These are phyloP conservation scores for Podocnemis expansa DNA, from an alignment of 2,113 vertebrate genomes.

Conservation along the genomic window DNA sequence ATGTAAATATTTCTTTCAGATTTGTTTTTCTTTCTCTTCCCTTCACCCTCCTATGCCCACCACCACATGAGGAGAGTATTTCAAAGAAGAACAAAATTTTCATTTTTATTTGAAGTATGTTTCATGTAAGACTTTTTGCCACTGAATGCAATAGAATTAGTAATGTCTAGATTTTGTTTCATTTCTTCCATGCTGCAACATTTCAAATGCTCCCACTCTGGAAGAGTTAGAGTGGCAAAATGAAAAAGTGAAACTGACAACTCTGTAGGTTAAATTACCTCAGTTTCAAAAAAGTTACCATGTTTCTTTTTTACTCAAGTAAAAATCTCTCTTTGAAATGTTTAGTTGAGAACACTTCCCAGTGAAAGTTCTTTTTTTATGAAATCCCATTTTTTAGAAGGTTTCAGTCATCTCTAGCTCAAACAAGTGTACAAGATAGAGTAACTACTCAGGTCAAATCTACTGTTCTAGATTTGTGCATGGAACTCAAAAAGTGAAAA, in stretches of 20 bases:
- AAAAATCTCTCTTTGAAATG: neutral
- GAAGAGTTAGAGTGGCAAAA: neutral
- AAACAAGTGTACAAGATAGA: neutral
- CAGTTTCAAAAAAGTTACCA: neutral
- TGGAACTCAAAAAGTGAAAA: neutral
- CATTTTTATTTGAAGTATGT: neutral
- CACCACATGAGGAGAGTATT: neutral
- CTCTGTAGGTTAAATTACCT: neutral
- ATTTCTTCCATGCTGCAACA: neutral
- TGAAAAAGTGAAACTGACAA: neutral
- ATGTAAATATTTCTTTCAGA: neutral
- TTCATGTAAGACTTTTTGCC: neutral
- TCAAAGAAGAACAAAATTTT: neutral
- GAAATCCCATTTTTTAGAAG: neutral
- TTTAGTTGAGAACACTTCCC: neutral
- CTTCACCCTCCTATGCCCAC: too few relatives aligned
- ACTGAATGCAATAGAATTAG: neutral
- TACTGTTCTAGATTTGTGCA: neutral
- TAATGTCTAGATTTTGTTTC: neutral
- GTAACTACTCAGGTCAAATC: neutral
- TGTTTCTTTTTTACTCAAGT: neutral
- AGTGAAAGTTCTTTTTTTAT: neutral
- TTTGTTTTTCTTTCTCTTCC: neutral
- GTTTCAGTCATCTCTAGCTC: neutral
- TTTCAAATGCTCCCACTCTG: neutral